These are phyloP conservation scores for Anadara kagoshimensis DNA, from an alignment of 1,140 invertebrate species.

Conservation along the genomic window DNA sequence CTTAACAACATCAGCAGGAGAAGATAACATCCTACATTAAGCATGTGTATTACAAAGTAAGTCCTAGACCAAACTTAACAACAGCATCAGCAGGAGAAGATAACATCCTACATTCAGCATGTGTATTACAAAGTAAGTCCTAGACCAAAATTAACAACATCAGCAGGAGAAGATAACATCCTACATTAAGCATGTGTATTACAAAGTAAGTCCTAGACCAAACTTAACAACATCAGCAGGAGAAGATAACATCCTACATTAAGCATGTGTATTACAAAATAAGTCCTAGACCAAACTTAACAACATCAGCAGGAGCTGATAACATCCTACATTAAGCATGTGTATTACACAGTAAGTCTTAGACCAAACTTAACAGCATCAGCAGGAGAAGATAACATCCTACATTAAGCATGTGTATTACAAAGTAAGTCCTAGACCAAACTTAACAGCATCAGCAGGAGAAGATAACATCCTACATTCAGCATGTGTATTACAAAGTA, in stretches of 20 bases:
- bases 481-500: not conserved
- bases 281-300: not conserved
- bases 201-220: not conserved
- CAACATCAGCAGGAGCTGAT: not conserved
- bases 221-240: not conserved
- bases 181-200: not conserved
- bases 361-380: too few species aligned
- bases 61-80: not conserved
- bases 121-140: not conserved
- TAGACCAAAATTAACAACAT: not conserved
- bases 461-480: not conserved
- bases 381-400: not conserved
- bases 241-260: not conserved
- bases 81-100: not conserved
- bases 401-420: not conserved
- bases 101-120: not conserved
- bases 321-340: not conserved
- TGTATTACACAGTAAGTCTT: not conserved
- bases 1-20: not conserved
- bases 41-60: not conserved
- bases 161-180: not conserved
- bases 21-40: not conserved
- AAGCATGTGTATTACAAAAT: not conserved
- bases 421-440: not conserved
- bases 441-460: not conserved